phyloP scores from a whole-genome alignment of 2,888 invertebrate genomes.

The Sycophila texana region DNA sequence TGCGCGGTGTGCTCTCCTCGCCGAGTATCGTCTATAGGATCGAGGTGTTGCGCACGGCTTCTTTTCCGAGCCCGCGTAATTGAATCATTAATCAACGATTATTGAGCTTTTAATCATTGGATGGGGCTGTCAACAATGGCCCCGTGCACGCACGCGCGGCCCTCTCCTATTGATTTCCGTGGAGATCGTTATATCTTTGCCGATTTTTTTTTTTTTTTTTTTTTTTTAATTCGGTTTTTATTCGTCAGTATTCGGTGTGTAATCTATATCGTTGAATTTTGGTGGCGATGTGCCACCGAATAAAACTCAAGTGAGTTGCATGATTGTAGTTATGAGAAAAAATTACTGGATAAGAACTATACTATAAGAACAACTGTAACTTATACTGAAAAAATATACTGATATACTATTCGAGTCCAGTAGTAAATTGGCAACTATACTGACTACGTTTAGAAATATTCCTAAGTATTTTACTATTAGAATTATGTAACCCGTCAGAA shows the following conservation, averaged over 20 bases:
- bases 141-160: not conserved
- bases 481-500: too few species aligned
- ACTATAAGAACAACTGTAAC: too few species aligned
- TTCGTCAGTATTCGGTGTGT: not conserved
- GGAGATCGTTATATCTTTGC: conserved; percentile 25
- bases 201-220: not conserved
- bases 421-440: too few species aligned
- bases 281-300: too few species aligned
- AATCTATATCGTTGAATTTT: not conserved
- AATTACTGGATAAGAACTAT: too few species aligned
- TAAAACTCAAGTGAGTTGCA: too few species aligned
- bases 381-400: too few species aligned
- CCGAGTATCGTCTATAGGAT: not conserved
- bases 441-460: too few species aligned
- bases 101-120: conserved; percentile 53
- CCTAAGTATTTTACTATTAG: too few species aligned
- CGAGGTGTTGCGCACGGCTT: conserved; percentile 34
- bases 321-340: too few species aligned
- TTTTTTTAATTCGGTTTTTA: not conserved
- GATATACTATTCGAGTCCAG: too few species aligned
- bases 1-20: not conserved
- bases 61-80: conserved; percentile 46
- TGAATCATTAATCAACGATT: conserved; percentile 55
- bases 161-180: conserved; percentile 38
- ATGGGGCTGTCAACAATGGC: conserved; percentile 40